Percentiles rank a stretch among this genome's conserved stretches.
Conservation (phyloP, 2,888 invertebrate species). For the Neuroscelio doddi region DNA sequence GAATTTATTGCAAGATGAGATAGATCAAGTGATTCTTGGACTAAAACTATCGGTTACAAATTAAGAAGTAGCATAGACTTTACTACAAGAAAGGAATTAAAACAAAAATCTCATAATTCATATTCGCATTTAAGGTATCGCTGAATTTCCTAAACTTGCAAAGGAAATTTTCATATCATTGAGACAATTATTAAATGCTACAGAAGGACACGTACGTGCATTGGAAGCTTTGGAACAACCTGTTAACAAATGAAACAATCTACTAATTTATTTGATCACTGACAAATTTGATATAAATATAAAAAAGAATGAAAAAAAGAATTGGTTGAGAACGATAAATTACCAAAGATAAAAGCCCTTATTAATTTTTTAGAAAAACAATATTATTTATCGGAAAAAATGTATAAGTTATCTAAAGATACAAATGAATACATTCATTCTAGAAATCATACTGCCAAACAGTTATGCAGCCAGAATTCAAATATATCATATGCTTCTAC, state of each 20-base stretch:
- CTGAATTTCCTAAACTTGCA: constrained; percentile 29
- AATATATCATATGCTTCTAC: constrained; percentile 12
- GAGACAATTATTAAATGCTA: constrained; percentile 36
- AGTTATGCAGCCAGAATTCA: neutral
- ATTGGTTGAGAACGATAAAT: constrained; percentile 2
- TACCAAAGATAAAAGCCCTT: neutral
- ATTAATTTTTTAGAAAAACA: constrained; percentile 14
- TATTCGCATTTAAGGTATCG: constrained; percentile 42
- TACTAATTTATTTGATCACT: constrained; percentile 49
- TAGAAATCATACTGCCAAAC: constrained; percentile 1
- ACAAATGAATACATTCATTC: neutral
- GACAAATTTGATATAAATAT: constrained; percentile 48
- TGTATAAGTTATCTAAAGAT: constrained; percentile 16
- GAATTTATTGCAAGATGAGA: constrained; percentile 31
- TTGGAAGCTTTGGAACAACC: constrained; percentile 47
- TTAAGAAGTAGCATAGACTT: constrained; percentile 45
- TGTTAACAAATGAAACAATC: constrained; percentile 48
- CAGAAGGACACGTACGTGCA: constrained; percentile 40
- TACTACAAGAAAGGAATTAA: constrained; percentile 39
- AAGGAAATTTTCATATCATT: constrained; percentile 27
- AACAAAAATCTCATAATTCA: constrained; percentile 46
- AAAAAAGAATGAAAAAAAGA: constrained; percentile 48
- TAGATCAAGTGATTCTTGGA: constrained; percentile 35
- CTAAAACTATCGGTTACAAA: constrained; percentile 45
- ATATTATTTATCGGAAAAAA: constrained; percentile 19